Base-by-base conservation (phyloP, 2,888 invertebrate species). In the Seira musarum region DNA sequence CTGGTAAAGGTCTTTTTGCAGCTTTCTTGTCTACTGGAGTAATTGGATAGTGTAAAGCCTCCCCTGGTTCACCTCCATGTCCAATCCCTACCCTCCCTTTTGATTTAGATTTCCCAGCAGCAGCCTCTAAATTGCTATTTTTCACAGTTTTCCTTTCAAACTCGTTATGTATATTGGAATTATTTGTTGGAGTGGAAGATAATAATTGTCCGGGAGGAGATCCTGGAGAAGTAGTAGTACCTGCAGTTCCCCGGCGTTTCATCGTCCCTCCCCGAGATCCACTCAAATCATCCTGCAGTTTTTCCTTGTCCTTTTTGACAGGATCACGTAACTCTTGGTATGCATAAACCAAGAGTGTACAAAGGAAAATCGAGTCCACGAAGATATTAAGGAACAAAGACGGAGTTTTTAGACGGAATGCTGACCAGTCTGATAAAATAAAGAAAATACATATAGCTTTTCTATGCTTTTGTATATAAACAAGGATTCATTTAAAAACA, bases 361-460 rank as follows among this genome's bases (percentile, higher is more conserved):
- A 17, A 6, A 83, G 22, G 57, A 83, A 81, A 66, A 78, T 71
- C 40, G 40, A 57, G 75, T 83, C 83, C 21, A 83, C 57, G 21
- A 70, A 10, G 15, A 83, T 60, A 21, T 83, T 81, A 10, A 83
- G 68, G 21, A 63, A 66, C 21, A 83, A 64, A 21, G 65, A 64
- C 25, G 74, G 71, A 2, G 70, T 71, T 69, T 83, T 83, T 13
- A 71, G 40, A 19, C 78, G 64, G 69, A 77, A 78, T 49, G 83
- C 77, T 57, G 73, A 75, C 83, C 83, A 83, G 71, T 81, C 75
- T n/a, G n/a, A n/a, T n/a, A n/a, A n/a, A n/a, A n/a, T n/a, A n/a
- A n/a, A n/a, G n/a, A n/a, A n/a, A n/a, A n/a, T n/a, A n/a, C n/a
- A n/a, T n/a, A n/a, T n/a, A n/a, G n/a, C n/a, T n/a, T n/a, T n/a